Evolutionary conservation across 2,797 vertebrate genomes (phyloP), one percentile per base, ranked within the genome.

Genomic region (Galaxias olidus): DNA sequence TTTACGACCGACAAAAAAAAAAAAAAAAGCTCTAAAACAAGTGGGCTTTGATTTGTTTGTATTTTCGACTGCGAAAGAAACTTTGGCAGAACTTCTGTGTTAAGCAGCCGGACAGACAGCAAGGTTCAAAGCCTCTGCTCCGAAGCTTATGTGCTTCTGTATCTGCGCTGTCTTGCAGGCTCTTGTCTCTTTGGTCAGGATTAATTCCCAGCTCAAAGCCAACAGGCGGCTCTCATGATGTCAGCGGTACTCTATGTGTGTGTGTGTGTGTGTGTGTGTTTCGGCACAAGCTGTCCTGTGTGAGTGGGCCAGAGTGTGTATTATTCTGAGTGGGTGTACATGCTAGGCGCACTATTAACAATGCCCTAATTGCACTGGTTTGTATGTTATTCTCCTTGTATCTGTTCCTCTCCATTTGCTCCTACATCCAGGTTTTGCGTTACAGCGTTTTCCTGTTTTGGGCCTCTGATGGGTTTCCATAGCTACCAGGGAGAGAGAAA

Each of bases 381-480:
- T 8, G 47, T 9, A 43, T 71, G 46, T 72, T 69, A 42, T 74
- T 66, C 59, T 63, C 41, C n/a, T 59, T 72, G 66, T 63, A 70
- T 68, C 69, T 70, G 40, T 46, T 74, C 46, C 63, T 58, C 55
- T 46, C 18, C 46, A 46, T 17, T 45, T 19, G 43, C 5, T 43
- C 60, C n/a, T 55, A 61, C 51, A 59, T 66, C 55, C 59, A 61
- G 61, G 74, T 73, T 73, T 69, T 67, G 61, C 69, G 43, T 78
- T 71, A 67, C 69, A 75, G 57, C 68, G 66, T 66, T 75, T 78
- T 78, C 72, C 63, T 78, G 68, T 76, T 73, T 63, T 75, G 63
- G 54, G 68, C 71, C 59, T 65, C 58, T 20, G 65, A 64, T 14
- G 53, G 54, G 74, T 76, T 66, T 68, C 75, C 66, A 82, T 62